Base-by-base conservation (phyloP, 2,797 vertebrate genomes). In the Oryzias dopingdopingensis region DNA sequence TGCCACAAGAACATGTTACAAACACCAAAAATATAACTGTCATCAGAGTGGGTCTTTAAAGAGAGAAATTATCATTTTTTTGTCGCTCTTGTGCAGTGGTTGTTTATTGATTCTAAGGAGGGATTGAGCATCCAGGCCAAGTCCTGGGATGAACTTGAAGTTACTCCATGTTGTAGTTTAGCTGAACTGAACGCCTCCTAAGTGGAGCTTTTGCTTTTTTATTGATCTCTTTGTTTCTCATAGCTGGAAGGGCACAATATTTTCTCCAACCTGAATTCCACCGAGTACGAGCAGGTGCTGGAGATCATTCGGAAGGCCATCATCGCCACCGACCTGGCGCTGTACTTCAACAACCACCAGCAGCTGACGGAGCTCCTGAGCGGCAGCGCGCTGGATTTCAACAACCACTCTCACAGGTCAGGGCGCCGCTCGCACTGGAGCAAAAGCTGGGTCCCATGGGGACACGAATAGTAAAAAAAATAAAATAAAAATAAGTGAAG, bases 211-310 rank as follows among this genome's bases (percentile, higher is more conserved):
- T 89, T 93, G 92, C 92, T 95, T 93, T 93, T 93, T 92, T 93
- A 94, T 90, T 92, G 91, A 91, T 91, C 91, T 95, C 89, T 93
- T 89, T 94, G 91, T 93, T 96, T 93, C 92, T 93, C 90, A 87
- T 93, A 99, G 97, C 90, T 99, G 94, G 97, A 99, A 93, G 96
- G 97, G 87, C 97, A 99, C 95, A 99, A 98, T 94, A 96, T 99
- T 94, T 99, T 99, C 93, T 97, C 96, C 90, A 95, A 96, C 89
- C 91, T 99, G 92, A 96, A 90, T 91, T 98, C 96, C 93, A 93
- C 86, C 1, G 97, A 99, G 80, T 99, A 99, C 23, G 97, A 99
- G 67, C 96, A 98, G 91, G 95, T 99, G 74, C 90, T 99, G 29
- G 97, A 99, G 90, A 98, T 99, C 86, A 99, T 99, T 85, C 93